A percentile compares a stretch with the other conserved stretches of the same genome.
Conservation (phyloP, 2,888 invertebrate species). For the Melipona beecheii region DNA sequence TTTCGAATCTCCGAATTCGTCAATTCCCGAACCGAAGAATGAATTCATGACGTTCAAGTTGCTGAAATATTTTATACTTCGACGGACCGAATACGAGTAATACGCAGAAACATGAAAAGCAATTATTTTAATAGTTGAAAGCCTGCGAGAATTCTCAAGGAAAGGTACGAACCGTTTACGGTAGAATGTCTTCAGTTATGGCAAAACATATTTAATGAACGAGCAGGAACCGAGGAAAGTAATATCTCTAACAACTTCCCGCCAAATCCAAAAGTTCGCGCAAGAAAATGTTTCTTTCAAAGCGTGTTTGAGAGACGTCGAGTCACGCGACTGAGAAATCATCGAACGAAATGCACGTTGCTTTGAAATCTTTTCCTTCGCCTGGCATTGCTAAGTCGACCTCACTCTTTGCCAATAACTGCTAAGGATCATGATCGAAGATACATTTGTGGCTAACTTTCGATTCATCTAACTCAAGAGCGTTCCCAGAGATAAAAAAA, state of each 20-base stretch:
- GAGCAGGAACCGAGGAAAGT: background rate
- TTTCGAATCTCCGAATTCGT: too few relatives aligned
- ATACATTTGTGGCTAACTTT: conserved; percentile 16
- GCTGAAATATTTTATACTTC: too few relatives aligned
- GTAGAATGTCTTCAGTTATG: background rate
- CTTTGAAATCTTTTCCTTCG: background rate
- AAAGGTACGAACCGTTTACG: background rate
- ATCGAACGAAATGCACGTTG: too few relatives aligned
- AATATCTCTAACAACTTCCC: background rate
- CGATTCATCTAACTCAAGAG: conserved; percentile 49
- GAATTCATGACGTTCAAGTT: too few relatives aligned
- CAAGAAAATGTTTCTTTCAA: too few relatives aligned
- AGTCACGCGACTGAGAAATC: too few relatives aligned
- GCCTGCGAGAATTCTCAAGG: background rate
- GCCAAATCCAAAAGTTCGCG: too few relatives aligned
- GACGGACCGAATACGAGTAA: too few relatives aligned
- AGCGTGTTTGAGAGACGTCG: too few relatives aligned
- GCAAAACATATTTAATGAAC: background rate
- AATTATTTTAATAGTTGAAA: background rate
- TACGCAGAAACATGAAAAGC: background rate
- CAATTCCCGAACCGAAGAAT: too few relatives aligned
- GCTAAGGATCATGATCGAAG: conserved; percentile 6
- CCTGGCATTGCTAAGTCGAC: background rate
- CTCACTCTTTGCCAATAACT: conserved; percentile 9
- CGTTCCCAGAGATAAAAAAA: background rate